These are phyloP conservation scores for Gisinianus flammeolus DNA, from an alignment of 2,888 invertebrate genomes.

Conservation along the genomic window DNA sequence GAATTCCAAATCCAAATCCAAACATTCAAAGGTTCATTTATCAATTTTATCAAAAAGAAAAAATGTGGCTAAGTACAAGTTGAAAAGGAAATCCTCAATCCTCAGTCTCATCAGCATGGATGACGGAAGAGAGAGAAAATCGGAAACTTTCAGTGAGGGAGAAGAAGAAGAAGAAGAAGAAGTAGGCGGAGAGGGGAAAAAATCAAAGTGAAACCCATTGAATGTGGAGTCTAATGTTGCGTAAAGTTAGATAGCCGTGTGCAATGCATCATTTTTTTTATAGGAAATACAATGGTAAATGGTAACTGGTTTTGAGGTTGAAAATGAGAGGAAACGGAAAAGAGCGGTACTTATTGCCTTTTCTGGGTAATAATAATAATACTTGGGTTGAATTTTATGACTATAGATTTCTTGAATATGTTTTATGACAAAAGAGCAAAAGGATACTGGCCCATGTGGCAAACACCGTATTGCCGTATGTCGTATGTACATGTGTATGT, in stretches of 20 bases:
- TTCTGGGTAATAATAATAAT: no score
- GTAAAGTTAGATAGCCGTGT: constrained; percentile 22
- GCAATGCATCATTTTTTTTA: neutral
- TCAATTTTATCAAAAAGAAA: no score
- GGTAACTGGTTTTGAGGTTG: no score
- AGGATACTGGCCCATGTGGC: neutral
- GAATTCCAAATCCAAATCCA: neutral
- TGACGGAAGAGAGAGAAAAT: neutral
- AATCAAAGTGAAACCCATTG: constrained; percentile 3
- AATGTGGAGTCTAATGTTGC: constrained; percentile 26
- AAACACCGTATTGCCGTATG: no score
- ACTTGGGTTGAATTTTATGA: neutral
- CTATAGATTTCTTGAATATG: neutral
- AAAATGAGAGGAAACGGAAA: no score
- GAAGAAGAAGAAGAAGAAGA: neutral
- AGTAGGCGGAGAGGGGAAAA: neutral
- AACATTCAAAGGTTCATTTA: neutral
- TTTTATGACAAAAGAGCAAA: constrained; percentile 13
- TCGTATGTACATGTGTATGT: no score
- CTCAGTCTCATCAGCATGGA: neutral
- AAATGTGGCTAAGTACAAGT: neutral
- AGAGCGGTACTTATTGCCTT: no score
- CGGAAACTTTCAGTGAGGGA: neutral
- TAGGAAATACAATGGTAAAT: no score
- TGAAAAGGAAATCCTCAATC: constrained; percentile 24